A percentile compares a stretch with the other conserved stretches of the same genome.
These are phyloP conservation scores for Meloidogyne exigua DNA, from an alignment of 1,140 invertebrate species.

Conservation along the genomic window DNA sequence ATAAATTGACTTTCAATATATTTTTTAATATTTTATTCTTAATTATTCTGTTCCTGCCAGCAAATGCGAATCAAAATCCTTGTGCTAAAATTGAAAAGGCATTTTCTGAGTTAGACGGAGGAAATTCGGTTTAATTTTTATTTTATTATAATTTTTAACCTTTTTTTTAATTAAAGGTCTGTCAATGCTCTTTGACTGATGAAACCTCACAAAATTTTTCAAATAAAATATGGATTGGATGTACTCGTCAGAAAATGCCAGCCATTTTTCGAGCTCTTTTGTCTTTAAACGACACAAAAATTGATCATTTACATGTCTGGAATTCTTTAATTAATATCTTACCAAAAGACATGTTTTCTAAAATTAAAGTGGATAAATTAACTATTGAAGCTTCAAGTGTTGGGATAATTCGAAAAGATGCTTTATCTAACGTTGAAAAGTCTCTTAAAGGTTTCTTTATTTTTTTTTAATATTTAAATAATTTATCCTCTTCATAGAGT, in stretches of 20 bases:
- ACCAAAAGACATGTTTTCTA: conserved; percentile 46
- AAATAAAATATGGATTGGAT: conserved; percentile 45
- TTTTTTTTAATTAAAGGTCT: neutral
- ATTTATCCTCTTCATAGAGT: conserved; percentile 4
- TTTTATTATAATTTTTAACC: neutral
- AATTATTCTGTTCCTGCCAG: neutral
- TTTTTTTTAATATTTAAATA: conserved; percentile 9
- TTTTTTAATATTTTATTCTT: neutral
- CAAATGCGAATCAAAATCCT: neutral
- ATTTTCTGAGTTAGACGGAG: neutral
- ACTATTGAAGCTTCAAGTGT: conserved; percentile 47
- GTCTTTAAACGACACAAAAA: conserved; percentile 44
- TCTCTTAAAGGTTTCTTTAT: conserved; percentile 26
- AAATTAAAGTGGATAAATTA: conserved; percentile 30
- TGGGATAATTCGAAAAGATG: conserved; percentile 45
- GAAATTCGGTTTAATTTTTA: neutral
- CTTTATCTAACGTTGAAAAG: conserved; percentile 36
- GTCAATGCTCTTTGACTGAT: neutral
- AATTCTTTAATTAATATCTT: conserved; percentile 49
- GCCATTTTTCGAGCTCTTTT: conserved; percentile 42
- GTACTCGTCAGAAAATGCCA: conserved; percentile 54
- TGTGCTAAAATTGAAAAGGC: neutral
- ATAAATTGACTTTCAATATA: neutral
- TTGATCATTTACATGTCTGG: conserved; percentile 51
- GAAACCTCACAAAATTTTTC: neutral